Conservation (phyloP, 37 sponge, comb jelly and placozoan species). For the Halisarca cf. caerulea region DNA sequence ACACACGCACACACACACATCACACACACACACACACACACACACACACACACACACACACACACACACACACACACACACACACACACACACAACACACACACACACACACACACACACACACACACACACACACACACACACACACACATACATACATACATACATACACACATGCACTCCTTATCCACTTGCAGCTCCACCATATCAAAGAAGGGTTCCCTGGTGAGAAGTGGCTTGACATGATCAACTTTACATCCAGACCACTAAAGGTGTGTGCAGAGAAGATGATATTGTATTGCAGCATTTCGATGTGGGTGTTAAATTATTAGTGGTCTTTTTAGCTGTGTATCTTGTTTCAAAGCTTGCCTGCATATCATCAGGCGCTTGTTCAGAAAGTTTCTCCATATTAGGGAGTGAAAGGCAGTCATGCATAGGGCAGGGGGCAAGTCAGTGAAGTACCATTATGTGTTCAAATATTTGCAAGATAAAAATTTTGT, state of each 20-base stretch:
- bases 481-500: too few relatives aligned
- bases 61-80: not conserved
- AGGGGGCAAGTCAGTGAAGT: too few relatives aligned
- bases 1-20: not conserved
- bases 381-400: not conserved
- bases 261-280: not conserved
- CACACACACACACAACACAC: not conserved
- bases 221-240: slow-evolving; percentile 7
- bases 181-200: not conserved
- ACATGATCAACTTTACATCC: slow-evolving; percentile 6
- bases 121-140: not conserved
- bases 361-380: not conserved
- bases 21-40: not conserved
- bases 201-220: slow-evolving; percentile 7
- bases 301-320: too few relatives aligned
- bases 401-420: too few relatives aligned
- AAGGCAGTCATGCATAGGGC: too few relatives aligned
- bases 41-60: not conserved
- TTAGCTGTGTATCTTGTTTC: too few relatives aligned
- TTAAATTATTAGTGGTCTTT: too few relatives aligned
- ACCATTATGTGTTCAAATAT: too few relatives aligned
- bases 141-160: not conserved
- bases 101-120: slow-evolving; percentile 12
- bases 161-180: not conserved
- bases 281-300: not conserved